Conservation (phyloP, 1,140 invertebrate species). For the Lepidurus arcticus region DNA sequence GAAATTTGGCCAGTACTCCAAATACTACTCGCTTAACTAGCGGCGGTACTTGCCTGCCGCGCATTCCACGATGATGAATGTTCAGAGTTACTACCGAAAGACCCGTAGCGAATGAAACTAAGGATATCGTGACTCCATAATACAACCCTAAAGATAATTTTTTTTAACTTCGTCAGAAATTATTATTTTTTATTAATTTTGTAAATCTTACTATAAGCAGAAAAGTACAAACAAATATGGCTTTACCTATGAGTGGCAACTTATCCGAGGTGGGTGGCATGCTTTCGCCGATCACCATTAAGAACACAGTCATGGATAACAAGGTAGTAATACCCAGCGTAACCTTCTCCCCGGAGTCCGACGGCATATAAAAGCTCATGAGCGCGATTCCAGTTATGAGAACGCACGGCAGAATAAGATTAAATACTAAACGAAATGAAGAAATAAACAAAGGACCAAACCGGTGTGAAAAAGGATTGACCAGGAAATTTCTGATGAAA, state of each 20-base stretch:
- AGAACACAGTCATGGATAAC: slow-evolving; percentile 58
- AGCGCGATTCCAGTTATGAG: slow-evolving; percentile 53
- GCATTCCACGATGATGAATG: slow-evolving; percentile 48
- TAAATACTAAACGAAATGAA: slow-evolving; percentile 45
- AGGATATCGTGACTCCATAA: slow-evolving; percentile 58
- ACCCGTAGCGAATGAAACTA: slow-evolving; percentile 56
- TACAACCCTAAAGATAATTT: slow-evolving; percentile 48
- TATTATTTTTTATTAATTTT: not conserved
- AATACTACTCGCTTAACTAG: slow-evolving; percentile 52
- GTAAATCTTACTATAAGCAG: not conserved
- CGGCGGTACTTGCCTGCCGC: slow-evolving; percentile 46
- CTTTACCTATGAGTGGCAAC: slow-evolving; percentile 53
- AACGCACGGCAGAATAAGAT: slow-evolving; percentile 55
- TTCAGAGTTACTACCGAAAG: slow-evolving; percentile 52
- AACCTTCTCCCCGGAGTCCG: slow-evolving; percentile 52
- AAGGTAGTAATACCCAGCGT: slow-evolving; percentile 55
- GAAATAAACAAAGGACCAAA: too few relatives aligned
- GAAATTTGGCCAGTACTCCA: slow-evolving; percentile 48
- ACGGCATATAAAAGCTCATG: slow-evolving; percentile 55
- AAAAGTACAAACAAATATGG: not conserved
- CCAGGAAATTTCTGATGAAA: not conserved
- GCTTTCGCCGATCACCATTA: slow-evolving; percentile 56
- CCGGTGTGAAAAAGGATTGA: not conserved
- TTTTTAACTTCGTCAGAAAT: not conserved
- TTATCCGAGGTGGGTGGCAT: slow-evolving; percentile 59